phyloP scores from a whole-genome alignment of 2,888 invertebrate species.

The Quadriops clusia region DNA sequence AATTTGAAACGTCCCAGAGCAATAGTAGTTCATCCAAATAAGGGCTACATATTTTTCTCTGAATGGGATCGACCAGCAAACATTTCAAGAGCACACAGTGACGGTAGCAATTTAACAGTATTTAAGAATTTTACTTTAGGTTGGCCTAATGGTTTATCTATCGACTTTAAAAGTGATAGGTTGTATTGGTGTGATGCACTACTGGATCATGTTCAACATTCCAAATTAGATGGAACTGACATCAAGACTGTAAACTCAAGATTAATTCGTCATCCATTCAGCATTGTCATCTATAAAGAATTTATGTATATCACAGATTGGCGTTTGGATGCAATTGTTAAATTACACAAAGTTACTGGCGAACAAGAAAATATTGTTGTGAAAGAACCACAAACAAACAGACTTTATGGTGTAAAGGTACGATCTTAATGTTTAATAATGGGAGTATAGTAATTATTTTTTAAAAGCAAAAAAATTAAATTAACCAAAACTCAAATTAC shows the following conservation, averaged over 20 bases:
- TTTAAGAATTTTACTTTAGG: conserved; percentile 86
- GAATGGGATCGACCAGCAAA: conserved; percentile 96
- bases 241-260: conserved; percentile 80
- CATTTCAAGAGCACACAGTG: conserved; percentile 84
- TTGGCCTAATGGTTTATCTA: conserved; percentile 94
- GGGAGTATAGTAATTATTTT: no score
- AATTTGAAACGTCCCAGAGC: conserved; percentile 88
- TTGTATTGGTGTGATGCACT: conserved; percentile 97
- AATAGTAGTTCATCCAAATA: conserved; percentile 93
- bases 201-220: conserved; percentile 90
- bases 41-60: conserved; percentile 87
- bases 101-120: conserved; percentile 76
- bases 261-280: conserved; percentile 81
- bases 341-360: conserved; percentile 79
- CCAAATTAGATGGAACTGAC: conserved; percentile 81
- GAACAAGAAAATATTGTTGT: conserved; percentile 78
- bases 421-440: no score
- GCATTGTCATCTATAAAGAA: conserved; percentile 78
- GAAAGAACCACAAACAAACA: conserved; percentile 78
- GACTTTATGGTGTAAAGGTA: conserved; percentile 81
- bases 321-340: conserved; percentile 87
- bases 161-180: conserved; percentile 78
- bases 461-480: no score
- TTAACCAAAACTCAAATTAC: conserved; percentile 2
- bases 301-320: conserved; percentile 97